Percentiles rank a stretch among this genome's conserved stretches.
Evolutionary conservation across 2,888 invertebrate species (phyloP).

Genomic region (Agrochola lychnidis): DNA sequence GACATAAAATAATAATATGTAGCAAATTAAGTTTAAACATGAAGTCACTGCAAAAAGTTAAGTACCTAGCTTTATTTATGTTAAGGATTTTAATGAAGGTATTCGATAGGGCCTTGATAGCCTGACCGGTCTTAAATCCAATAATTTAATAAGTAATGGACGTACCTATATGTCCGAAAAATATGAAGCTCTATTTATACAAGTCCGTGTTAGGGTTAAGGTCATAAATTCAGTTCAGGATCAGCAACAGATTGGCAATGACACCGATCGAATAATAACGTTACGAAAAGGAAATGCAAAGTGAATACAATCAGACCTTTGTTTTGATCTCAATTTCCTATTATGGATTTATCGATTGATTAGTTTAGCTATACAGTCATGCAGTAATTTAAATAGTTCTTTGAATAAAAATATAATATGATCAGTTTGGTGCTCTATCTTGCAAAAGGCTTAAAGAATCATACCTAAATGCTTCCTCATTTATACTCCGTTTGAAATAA

Average conservation of each 20-base stretch:
- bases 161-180: neutral
- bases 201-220: slow-evolving; percentile 38
- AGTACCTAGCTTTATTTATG: slow-evolving; percentile 15
- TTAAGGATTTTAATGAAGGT: slow-evolving; percentile 22
- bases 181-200: slow-evolving; percentile 16
- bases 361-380: neutral
- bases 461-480: neutral
- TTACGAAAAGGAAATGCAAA: slow-evolving; percentile 29
- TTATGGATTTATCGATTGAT: neutral
- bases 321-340: slow-evolving; percentile 34
- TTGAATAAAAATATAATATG: neutral
- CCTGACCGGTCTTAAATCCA: slow-evolving; percentile 22
- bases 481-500: too few relatives aligned
- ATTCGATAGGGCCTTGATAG: slow-evolving; percentile 29
- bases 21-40: slow-evolving; percentile 31
- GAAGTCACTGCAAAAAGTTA: slow-evolving; percentile 21
- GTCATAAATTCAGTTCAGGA: slow-evolving; percentile 56
- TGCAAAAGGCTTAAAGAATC: neutral
- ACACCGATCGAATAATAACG: slow-evolving; percentile 41
- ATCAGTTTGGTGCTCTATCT: too few relatives aligned
- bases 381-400: neutral
- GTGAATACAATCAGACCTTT: slow-evolving; percentile 20
- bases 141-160: slow-evolving; percentile 28
- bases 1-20: slow-evolving; percentile 17
- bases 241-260: slow-evolving; percentile 49